Evolutionary conservation across 2,113 vertebrate genomes (phyloP), one percentile per base, ranked within the genome.

Genomic region (Vulpes lagopus): DNA sequence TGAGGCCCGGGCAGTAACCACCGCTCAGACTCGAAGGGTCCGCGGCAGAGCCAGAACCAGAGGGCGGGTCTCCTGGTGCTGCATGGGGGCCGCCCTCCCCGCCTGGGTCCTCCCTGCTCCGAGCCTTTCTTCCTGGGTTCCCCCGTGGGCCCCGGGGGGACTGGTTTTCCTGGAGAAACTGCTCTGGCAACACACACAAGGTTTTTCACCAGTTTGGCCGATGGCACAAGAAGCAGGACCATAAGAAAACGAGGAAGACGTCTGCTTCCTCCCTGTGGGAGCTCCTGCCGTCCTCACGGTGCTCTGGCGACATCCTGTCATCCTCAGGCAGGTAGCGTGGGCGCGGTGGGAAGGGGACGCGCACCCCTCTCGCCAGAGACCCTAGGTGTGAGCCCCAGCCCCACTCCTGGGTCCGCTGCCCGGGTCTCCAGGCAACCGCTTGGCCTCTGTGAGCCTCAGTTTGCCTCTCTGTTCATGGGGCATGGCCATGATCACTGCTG

Each of bases 301-400:
- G 3, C 22, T 12, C 0, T 38, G 64, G 53, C 3, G 17, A n/a
- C 3, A 1, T 14, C 3, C 20, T 30, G 62, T 57, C 1, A 5
- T 57, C 23, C 12, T 51, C 27, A 10, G 83, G n/a, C 3, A 11
- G 0, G 5, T 5, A 2, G 35, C 4, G 0, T 14, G 0, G 5
- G 4, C 55, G 35, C 9, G 16, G 25, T 35, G 19, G 71, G 35
- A 23, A 64, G 51, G 0, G 43, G 60, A 16, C 11, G 2, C 0
- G 64, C 25, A 22, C 5, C 25, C 35, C 71, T 35, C 14, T 8
- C 27, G 74, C 19, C 43, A n/a, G 65, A 23, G 12, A 62, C 32
- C n/a, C 5, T 1, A 10, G 60, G 65, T 89, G 5, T 59, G 30
- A 79, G 74, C 11, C 62, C 19, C 22, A 14, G 69, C 11, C 23